These are phyloP conservation scores for Sapayoa aenigma DNA, from an alignment of 2,113 vertebrate genomes.

Conservation along the genomic window DNA sequence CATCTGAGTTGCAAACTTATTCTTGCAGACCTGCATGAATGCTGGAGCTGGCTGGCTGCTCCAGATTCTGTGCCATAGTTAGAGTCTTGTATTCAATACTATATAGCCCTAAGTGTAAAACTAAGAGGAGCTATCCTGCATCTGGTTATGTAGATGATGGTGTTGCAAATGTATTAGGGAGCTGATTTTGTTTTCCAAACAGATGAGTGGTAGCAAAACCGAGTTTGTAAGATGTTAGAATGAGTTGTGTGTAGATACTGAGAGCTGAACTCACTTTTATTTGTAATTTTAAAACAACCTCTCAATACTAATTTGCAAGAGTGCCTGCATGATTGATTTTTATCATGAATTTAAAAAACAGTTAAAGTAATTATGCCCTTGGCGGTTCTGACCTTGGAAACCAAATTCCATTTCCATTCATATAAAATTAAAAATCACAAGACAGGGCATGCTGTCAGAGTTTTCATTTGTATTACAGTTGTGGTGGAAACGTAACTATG, in stretches of 20 bases:
- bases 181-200: neutral
- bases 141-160: neutral
- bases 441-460: neutral
- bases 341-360: neutral
- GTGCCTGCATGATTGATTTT: neutral
- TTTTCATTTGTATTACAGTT: neutral
- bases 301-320: neutral
- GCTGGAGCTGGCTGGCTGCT: neutral
- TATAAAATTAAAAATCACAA: neutral
- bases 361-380: fast-evolving
- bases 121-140: neutral
- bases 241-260: neutral
- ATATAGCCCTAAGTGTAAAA: neutral
- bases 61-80: neutral
- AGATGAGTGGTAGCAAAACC: neutral
- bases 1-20: neutral
- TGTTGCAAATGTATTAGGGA: neutral
- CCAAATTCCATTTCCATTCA: neutral
- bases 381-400: neutral
- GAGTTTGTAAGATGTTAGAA: neutral
- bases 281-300: neutral
- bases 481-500: neutral
- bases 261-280: neutral
- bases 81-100: neutral
- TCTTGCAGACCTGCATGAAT: neutral